Evolutionary conservation across 2,888 invertebrate genomes (phyloP).

Genomic region (Villa cingulata): DNA sequence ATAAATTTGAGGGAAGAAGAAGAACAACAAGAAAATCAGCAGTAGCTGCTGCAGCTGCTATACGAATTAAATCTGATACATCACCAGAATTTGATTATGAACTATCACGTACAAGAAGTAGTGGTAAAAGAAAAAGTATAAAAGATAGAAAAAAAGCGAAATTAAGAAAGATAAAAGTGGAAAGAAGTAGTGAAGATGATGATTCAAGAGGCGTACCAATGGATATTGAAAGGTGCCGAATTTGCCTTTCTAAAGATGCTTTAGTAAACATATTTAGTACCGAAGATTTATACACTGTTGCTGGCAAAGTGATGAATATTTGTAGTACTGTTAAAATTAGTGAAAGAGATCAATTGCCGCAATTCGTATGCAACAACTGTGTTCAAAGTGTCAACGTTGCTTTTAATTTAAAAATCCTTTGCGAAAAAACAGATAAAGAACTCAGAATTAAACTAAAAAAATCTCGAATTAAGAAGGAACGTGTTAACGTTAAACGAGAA

Average conservation of each 20-base stretch:
- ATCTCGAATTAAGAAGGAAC: conserved; percentile 29
- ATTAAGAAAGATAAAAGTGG: background rate
- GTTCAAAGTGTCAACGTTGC: conserved; percentile 31
- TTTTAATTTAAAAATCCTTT: conserved; percentile 29
- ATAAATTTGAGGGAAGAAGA: too few relatives aligned
- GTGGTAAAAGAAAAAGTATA: background rate
- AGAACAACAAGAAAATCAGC: background rate
- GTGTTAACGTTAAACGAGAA: conserved; percentile 28
- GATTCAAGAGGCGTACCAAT: conserved; percentile 12
- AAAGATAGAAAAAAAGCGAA: background rate
- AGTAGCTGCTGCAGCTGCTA: background rate
- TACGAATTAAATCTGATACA: background rate
- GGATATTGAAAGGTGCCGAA: conserved; percentile 31
- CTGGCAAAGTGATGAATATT: conserved; percentile 32
- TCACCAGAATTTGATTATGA: background rate
- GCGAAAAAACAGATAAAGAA: conserved; percentile 32
- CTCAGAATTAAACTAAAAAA: conserved; percentile 32
- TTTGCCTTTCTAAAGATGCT: conserved; percentile 27
- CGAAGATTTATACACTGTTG: conserved; percentile 27
- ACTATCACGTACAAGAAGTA: conserved; percentile 2
- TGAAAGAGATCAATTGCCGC: conserved; percentile 34
- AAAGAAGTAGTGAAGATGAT: conserved; percentile 10
- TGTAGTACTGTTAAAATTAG: conserved; percentile 33
- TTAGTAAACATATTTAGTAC: conserved; percentile 28
- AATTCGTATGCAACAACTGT: conserved; percentile 33